Percentiles rank a stretch among this genome's conserved stretches.
Evolutionary conservation across 2,113 vertebrate genomes (phyloP).

Genomic region (Periophthalmodon schlosseri): DNA sequence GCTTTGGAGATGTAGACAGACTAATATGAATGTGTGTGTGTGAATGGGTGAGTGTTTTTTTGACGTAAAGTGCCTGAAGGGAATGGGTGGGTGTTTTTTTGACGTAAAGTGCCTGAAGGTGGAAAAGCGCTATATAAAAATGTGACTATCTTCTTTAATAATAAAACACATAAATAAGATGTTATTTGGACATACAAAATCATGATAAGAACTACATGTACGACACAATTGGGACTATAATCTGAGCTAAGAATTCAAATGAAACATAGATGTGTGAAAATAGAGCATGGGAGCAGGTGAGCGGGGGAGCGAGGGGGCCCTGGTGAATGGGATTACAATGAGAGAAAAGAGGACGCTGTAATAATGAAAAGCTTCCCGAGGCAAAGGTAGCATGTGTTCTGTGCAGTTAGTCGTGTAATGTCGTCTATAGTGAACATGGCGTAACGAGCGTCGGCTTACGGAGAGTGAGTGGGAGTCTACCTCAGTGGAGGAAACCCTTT

Average conservation of each 20-base stretch:
- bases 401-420: background rate
- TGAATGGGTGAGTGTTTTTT: too few species aligned
- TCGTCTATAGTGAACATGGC: background rate
- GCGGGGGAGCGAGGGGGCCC: conserved; percentile 9
- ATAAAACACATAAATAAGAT: too few species aligned
- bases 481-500: background rate
- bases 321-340: conserved; percentile 28
- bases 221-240: background rate
- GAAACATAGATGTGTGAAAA: conserved; percentile 17
- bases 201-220: too few species aligned
- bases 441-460: conserved; percentile 2
- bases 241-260: conserved; percentile 25
- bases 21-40: too few species aligned
- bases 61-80: too few species aligned
- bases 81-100: too few species aligned
- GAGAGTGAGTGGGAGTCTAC: conserved; percentile 1
- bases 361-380: conserved; percentile 17
- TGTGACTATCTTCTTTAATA: too few species aligned
- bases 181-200: too few species aligned
- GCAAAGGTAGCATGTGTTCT: conserved; percentile 7
- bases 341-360: conserved; percentile 13
- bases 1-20: too few species aligned
- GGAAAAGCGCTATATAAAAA: too few species aligned
- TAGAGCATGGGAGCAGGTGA: background rate
- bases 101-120: too few species aligned